These are phyloP conservation scores for Zaprionus lachaisei DNA, from an alignment of 1,140 invertebrate genomes.

Conservation along the genomic window DNA sequence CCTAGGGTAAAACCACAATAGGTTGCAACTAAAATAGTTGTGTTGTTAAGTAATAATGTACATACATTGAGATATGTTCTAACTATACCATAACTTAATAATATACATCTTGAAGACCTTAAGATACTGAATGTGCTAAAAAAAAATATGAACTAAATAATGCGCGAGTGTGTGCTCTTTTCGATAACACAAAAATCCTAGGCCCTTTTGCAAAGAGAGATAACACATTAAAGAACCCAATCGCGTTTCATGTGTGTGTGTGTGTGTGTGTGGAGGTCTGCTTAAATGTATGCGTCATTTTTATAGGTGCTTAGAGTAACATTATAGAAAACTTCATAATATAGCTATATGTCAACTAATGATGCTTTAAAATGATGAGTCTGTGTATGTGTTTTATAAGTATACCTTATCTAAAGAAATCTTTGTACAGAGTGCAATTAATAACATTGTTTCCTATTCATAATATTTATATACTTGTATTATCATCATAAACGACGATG, in stretches of 20 bases:
- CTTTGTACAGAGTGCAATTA: conserved; percentile 32
- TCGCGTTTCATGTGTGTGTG: not conserved
- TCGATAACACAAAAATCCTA: conserved; percentile 1
- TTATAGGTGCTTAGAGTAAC: not conserved
- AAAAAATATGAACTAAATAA: conserved; percentile 1
- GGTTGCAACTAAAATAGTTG: conserved; percentile 12
- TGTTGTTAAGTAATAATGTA: conserved; percentile 26
- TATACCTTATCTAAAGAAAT: conserved; percentile 12
- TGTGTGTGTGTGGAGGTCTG: conserved; percentile 1
- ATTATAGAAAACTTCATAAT: not conserved
- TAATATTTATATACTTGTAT: conserved; percentile 8
- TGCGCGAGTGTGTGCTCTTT: not conserved
- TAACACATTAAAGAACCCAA: conserved; percentile 3
- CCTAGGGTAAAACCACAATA: not conserved
- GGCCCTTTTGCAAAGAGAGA: conserved; percentile 2
- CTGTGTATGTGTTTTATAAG: not conserved
- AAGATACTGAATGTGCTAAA: not conserved
- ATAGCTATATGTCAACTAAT: not conserved
- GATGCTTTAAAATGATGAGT: conserved; percentile 5
- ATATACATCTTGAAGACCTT: not conserved
- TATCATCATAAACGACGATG: conserved; percentile 3
- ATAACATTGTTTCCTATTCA: not conserved
- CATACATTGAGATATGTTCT: conserved; percentile 7
- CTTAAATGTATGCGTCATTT: not conserved
- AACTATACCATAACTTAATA: not conserved